Base-by-base conservation (phyloP, 2,797 vertebrate species). In the Myotis planiceps region DNA sequence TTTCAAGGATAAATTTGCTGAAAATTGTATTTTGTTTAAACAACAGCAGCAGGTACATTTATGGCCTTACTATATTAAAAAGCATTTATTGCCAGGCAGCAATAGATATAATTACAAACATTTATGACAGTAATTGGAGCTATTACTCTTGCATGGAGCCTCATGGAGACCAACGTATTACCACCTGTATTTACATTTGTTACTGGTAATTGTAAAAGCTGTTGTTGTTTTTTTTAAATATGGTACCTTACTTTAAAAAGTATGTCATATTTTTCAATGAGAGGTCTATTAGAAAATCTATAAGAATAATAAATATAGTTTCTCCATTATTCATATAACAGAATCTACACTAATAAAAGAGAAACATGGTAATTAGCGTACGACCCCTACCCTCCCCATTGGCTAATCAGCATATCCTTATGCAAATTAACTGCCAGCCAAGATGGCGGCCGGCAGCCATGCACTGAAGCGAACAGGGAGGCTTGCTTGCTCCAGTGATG, bases 11-110 rank as follows among this genome's bases (percentile, higher is more conserved):
- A 97, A 97, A 97, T 98, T 93, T 96, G 32, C 94, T 94, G 94
- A 94, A 97, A 97, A 94, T 97, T 97, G 78, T 94, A 96, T 97
- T 97, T 97, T 97, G 93, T 97, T 97, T 97, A 97, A 98, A 98
- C 87, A 97, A 94, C 94, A 97, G 96, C 93, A 92, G 90, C 93
- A 91, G 97, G 95, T 96, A 96, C 97, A 97, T 97, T 98, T 97
- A 97, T 93, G 96, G 95, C 85, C 96, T 85, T 92, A 94, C 90
- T 97, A 96, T 97, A 97, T 97, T 97, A 96, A 97, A 97, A 95
- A 94, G 81, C 90, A 94, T 97, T 97, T 97, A 97, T 97, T 94
- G 95, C 96, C 90, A 96, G 93, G 88, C 92, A 96, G 97, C 96
- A 97, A 98, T 92, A 97, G 94, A 96, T 96, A 97, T 82, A 97